Evolutionary conservation across 2,888 invertebrate genomes (phyloP).

Genomic region (Heliconius erato): DNA sequence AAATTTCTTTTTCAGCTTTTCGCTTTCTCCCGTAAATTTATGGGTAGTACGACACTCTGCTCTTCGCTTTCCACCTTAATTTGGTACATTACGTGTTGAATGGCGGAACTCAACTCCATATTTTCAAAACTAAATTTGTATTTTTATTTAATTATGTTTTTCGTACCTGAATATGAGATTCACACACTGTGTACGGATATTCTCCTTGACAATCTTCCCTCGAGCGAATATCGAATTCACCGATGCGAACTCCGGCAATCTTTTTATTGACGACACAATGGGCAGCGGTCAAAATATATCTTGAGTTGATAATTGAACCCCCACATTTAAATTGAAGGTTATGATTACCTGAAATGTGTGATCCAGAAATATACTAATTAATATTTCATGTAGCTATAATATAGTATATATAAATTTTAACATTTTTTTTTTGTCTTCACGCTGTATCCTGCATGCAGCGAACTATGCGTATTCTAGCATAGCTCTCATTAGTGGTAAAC

Average conservation of each 20-base stretch:
- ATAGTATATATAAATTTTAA: too few species aligned
- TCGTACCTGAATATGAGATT: conserved; percentile 33
- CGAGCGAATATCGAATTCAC: conserved; percentile 32
- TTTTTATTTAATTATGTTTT: neutral
- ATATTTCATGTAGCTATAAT: too few species aligned
- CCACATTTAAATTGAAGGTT: conserved; percentile 71
- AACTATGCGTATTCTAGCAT: too few species aligned
- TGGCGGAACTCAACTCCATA: too few species aligned
- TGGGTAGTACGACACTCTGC: too few species aligned
- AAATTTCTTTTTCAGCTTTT: neutral
- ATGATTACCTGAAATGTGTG: conserved; percentile 2
- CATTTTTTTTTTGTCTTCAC: too few species aligned
- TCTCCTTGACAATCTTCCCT: conserved; percentile 35
- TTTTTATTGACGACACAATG: conserved; percentile 62
- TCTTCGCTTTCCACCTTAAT: too few species aligned
- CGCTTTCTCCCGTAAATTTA: too few species aligned
- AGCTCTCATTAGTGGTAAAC: too few species aligned
- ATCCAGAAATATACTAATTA: neutral
- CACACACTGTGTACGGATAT: conserved; percentile 6
- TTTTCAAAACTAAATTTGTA: too few species aligned
- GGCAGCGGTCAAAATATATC: conserved; percentile 78
- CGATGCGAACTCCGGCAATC: conserved; percentile 44
- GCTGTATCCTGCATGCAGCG: too few species aligned
- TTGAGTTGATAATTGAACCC: conserved; percentile 74
- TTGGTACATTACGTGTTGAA: too few species aligned